Conservation (phyloP, 2,113 vertebrate genomes). For the Ciconia maguari region DNA sequence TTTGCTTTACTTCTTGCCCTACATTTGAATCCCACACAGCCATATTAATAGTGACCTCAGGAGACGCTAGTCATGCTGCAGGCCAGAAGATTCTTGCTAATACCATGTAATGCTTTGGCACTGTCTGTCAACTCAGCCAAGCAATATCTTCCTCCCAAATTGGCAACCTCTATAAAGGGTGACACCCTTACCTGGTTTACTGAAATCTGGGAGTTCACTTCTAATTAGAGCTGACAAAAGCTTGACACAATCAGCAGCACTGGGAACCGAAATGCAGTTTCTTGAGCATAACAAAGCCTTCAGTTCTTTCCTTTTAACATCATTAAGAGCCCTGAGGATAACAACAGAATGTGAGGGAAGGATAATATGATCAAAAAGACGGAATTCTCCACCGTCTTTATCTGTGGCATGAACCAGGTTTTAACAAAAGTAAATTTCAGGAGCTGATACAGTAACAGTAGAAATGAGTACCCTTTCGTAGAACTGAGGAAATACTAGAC, state of each 20-base stretch:
- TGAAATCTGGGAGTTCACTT: conserved; percentile 14
- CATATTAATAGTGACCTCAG: background rate
- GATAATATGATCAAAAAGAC: conserved; percentile 2
- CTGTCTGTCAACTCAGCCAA: background rate
- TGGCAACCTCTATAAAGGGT: background rate
- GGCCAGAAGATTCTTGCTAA: background rate
- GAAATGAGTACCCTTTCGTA: background rate
- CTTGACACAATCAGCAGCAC: background rate
- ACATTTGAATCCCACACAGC: background rate
- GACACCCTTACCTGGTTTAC: background rate
- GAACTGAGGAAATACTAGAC: background rate
- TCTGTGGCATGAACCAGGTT: background rate
- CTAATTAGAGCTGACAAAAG: conserved; percentile 40
- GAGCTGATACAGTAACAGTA: background rate
- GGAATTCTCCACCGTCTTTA: background rate
- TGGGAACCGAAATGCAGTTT: conserved; percentile 2
- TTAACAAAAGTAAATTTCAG: background rate
- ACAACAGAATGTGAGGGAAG: background rate
- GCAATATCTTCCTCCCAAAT: background rate
- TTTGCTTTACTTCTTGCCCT: background rate
- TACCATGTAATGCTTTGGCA: background rate
- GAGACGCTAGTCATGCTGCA: background rate
- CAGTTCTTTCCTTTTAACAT: conserved; percentile 2
- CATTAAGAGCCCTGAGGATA: conserved; percentile 7
- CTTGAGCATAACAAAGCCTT: conserved; percentile 1